Percentiles rank a stretch among this genome's conserved stretches.
These are phyloP conservation scores for Sycobia sp. DNA, from an alignment of 1,140 invertebrate species.

Conservation along the genomic window DNA sequence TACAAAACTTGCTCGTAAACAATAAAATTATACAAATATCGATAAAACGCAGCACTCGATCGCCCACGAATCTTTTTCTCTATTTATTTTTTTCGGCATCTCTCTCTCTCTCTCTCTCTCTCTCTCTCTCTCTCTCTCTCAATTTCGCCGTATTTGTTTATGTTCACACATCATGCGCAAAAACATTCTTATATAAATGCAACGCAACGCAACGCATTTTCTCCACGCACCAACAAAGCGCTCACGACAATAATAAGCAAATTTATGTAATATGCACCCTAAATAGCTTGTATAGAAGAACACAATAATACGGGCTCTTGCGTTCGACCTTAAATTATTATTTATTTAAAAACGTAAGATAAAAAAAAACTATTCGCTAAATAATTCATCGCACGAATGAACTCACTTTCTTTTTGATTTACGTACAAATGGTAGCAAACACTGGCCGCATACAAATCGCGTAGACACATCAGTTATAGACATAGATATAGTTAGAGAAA, in stretches of 20 bases:
- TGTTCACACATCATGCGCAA: too few species aligned
- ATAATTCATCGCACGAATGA: constrained; percentile 30
- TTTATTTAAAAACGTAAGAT: constrained; percentile 26
- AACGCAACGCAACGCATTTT: neutral
- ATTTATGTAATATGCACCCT: neutral
- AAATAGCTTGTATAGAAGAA: constrained; percentile 4
- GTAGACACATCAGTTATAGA: too few species aligned
- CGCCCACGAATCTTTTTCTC: neutral
- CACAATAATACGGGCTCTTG: constrained; percentile 17
- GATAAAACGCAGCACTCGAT: constrained; percentile 1
- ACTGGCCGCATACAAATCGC: constrained; percentile 31
- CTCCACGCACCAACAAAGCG: constrained; percentile 33
- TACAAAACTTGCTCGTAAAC: too few species aligned
- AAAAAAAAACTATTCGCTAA: constrained; percentile 19
- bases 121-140: too few species aligned
- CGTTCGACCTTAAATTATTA: constrained; percentile 24
- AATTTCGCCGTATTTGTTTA: too few species aligned
- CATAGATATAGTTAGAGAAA: neutral
- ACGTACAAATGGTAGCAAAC: constrained; percentile 34
- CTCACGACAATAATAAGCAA: constrained; percentile 14
- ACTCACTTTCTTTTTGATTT: constrained; percentile 30
- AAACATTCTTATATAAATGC: neutral
- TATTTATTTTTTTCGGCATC: too few species aligned
- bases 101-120: too few species aligned
- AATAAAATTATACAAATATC: too few species aligned